Conservation (phyloP, 1,140 invertebrate genomes). For the Mycetomoellerius zeteki region DNA sequence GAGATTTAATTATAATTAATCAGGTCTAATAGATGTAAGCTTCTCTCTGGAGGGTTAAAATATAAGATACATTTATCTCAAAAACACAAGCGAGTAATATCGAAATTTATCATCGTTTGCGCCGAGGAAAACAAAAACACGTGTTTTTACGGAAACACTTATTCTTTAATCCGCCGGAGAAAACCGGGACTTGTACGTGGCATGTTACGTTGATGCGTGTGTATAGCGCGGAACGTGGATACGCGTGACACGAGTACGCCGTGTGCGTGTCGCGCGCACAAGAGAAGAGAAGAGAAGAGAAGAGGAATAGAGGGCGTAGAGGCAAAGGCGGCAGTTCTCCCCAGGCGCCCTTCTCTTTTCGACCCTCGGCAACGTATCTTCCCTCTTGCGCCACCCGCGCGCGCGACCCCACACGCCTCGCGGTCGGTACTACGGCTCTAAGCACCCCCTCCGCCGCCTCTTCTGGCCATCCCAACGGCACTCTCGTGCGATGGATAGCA, state of each 20-base stretch:
- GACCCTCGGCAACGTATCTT: neutral
- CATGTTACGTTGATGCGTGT: conserved; percentile 40
- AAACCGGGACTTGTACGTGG: neutral
- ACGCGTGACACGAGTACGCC: conserved; percentile 27
- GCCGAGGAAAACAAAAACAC: neutral
- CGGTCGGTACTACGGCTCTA: conserved; percentile 63
- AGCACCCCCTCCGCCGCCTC: conserved; percentile 29
- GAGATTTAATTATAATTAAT: no score
- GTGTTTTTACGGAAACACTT: neutral
- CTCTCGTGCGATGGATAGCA: conserved; percentile 54
- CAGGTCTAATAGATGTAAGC: no score
- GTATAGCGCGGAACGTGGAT: conserved; percentile 7
- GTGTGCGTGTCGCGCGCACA: conserved; percentile 39
- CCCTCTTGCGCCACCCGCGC: conserved; percentile 12
- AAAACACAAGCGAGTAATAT: neutral
- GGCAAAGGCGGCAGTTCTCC: neutral
- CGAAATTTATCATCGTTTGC: neutral
- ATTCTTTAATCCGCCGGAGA: neutral
- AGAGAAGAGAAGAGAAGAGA: neutral
- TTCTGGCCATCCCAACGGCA: neutral
- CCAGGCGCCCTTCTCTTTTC: conserved; percentile 18
- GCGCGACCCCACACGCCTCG: conserved; percentile 43
- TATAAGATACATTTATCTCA: neutral
- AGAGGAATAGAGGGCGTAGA: neutral
- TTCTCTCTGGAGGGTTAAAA: no score